Evolutionary conservation across 2,888 invertebrate species (phyloP), one percentile per base, ranked within the genome.

Genomic region (Drosophila greeni): DNA sequence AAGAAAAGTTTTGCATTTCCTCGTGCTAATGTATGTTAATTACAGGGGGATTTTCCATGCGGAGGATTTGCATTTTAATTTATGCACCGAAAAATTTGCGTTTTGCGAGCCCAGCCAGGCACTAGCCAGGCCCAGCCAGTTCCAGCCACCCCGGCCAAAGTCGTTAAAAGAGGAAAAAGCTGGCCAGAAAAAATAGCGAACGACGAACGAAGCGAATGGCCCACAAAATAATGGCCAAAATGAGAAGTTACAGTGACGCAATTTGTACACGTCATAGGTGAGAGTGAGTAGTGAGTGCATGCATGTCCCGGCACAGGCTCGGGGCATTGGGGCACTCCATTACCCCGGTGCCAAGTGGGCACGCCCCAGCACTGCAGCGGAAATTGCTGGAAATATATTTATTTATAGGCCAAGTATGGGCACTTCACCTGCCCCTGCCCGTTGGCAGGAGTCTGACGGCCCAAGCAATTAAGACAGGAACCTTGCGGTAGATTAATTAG

Each of bases 11-110:
- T 84, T 76, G 72, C 78, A 81, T 84, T 85, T 86, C 82, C 84
- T 86, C 84, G 84, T 85, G 84, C 86, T 87, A 88, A 87, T 87
- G 85, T 87, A 86, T 87, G 86, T 87, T 88, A 88, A 88, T 88
- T 87, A 88, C 85, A 86, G 80, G 80, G 82, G 80, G 77, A 85
- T 79, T 80, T 84, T 75, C 76, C 77, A 83, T 82, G 83, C 85
- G 75, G 74, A 75, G 82, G 79, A 84, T 85, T 86, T 86, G 80
- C 85, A 83, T 85, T 86, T 85, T 86, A 82, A 80, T 78, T 78
- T 82, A 82, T 85, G 82, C 82, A 69, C 76, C 72, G 74, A 84
- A 84, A 82, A 82, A 83, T 80, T 81, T 82, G 70, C 79, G 61
- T 73, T 74, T 68, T 66, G 40, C 55, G 58, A 58, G 65, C 47